Percentiles rank a stretch among this genome's conserved stretches.
Conservation (phyloP, 2,888 invertebrate species). For the Pristionchus entomophagus region DNA sequence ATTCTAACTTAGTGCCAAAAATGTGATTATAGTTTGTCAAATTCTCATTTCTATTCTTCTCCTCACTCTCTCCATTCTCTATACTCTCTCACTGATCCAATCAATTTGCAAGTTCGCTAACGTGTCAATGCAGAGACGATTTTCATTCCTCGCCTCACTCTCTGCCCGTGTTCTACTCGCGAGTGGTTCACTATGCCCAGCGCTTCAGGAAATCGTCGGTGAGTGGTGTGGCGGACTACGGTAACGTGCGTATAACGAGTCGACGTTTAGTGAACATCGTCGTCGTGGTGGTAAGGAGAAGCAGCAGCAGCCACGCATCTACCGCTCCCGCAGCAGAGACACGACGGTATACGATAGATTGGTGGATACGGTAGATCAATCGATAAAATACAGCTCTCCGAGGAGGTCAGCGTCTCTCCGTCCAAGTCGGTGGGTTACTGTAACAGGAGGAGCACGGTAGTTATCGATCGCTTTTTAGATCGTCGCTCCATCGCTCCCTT, state of each 20-base stretch:
- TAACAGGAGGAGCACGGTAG: neutral
- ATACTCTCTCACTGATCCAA: too few species aligned
- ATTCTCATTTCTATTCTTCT: too few species aligned
- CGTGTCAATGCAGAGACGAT: too few species aligned
- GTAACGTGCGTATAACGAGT: neutral
- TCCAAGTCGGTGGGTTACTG: conserved; percentile 23
- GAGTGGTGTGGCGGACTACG: neutral
- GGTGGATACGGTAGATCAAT: neutral
- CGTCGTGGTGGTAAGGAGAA: neutral
- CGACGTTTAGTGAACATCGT: conserved; percentile 24
- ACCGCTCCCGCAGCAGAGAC: neutral
- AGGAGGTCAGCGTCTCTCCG: conserved; percentile 18
- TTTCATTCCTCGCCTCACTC: neutral
- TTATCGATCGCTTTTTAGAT: neutral
- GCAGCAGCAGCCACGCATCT: neutral
- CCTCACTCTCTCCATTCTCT: too few species aligned
- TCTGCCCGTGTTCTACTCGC: neutral
- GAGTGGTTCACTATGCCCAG: neutral
- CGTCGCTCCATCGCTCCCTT: neutral
- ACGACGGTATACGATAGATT: neutral
- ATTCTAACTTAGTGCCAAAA: too few species aligned
- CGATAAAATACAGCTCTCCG: neutral
- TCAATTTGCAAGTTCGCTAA: too few species aligned
- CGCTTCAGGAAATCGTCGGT: neutral
- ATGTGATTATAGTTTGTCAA: too few species aligned